Evolutionary conservation across 2,888 invertebrate species (phyloP).

Genomic region (Agrotis ipsilon): DNA sequence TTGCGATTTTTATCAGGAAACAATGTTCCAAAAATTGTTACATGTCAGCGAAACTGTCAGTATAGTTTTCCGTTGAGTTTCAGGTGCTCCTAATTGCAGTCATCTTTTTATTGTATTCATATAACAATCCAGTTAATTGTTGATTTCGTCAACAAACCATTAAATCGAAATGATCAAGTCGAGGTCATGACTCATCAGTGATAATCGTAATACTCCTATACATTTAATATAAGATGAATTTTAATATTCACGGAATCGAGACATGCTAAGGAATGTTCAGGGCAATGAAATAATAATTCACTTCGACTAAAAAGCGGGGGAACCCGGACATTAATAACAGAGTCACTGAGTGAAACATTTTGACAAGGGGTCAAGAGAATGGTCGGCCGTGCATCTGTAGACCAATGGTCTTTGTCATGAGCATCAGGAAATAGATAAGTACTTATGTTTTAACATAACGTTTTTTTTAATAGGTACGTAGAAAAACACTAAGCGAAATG

Average conservation of each 20-base stretch:
- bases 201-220: neutral
- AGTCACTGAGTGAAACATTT: constrained; percentile 5
- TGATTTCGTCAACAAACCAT: neutral
- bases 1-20: constrained; percentile 22
- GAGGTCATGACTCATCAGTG: neutral
- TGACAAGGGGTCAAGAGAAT: constrained; percentile 33
- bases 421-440: neutral
- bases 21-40: neutral
- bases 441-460: too few species aligned
- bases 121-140: too few species aligned
- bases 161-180: too few species aligned
- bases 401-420: neutral
- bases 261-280: constrained; percentile 23
- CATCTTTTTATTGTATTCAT: too few species aligned
- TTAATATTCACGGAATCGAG: neutral
- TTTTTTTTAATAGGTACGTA: too few species aligned
- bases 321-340: constrained; percentile 34
- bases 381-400: neutral
- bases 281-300: constrained; percentile 1
- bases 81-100: too few species aligned
- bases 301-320: constrained; percentile 5
- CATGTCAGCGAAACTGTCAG: neutral
- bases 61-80: too few species aligned
- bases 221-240: too few species aligned
- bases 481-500: too few species aligned